Conservation (phyloP, 2,113 vertebrate species). For the Scophthalmus maximus region DNA sequence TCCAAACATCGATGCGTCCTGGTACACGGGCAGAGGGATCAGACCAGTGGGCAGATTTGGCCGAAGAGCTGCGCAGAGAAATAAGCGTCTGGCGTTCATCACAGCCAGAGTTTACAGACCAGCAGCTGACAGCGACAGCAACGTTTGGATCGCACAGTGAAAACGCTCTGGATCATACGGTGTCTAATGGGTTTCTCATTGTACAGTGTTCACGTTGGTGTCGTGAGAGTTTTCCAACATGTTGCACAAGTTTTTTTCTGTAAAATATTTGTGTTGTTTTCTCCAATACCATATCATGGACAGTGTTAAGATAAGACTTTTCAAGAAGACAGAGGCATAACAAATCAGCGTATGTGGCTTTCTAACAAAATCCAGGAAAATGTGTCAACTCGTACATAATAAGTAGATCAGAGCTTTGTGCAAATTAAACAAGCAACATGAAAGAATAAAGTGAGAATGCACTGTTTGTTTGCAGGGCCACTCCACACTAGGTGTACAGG, state of each 20-base stretch:
- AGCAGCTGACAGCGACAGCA: not conserved
- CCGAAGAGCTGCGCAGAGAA: conserved; percentile 44
- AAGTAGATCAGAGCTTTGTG: too few species aligned
- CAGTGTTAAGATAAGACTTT: too few species aligned
- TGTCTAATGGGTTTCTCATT: not conserved
- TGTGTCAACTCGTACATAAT: too few species aligned
- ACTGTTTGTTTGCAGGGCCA: too few species aligned
- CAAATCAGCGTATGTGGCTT: not conserved
- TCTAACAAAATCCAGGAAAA: not conserved
- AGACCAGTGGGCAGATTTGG: conserved; percentile 88
- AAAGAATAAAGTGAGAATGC: not conserved
- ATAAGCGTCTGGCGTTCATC: conserved; percentile 1
- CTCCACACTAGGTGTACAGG: too few species aligned
- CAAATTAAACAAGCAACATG: not conserved
- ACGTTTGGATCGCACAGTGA: conserved; percentile 28
- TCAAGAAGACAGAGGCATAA: too few species aligned
- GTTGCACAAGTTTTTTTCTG: not conserved
- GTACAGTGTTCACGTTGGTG: too few species aligned
- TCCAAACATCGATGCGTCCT: conserved; percentile 85
- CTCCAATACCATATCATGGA: not conserved
- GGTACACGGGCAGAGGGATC: conserved; percentile 86
- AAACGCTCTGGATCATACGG: not conserved
- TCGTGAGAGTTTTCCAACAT: not conserved
- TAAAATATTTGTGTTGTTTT: not conserved
- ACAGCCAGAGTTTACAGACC: conserved; percentile 38